These are phyloP conservation scores for Caradrina clavipalpis DNA, from an alignment of 2,888 invertebrate genomes.

Conservation along the genomic window DNA sequence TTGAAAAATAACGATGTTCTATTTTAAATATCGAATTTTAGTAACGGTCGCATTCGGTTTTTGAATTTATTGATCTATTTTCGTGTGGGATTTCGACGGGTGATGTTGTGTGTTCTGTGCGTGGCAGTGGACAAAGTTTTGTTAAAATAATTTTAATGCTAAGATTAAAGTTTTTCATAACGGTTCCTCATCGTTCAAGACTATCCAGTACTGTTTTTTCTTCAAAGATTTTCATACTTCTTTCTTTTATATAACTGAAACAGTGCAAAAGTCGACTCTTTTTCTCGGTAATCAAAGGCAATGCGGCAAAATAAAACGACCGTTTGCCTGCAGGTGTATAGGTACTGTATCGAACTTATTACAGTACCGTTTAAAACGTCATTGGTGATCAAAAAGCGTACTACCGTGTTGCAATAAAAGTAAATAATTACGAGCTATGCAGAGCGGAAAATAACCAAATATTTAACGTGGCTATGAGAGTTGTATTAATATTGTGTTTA, in stretches of 20 bases:
- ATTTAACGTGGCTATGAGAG: slow-evolving; percentile 67
- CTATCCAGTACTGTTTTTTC: slow-evolving; percentile 6
- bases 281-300: slow-evolving; percentile 25
- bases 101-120: slow-evolving; percentile 50
- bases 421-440: slow-evolving; percentile 73
- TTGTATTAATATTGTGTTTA: slow-evolving; percentile 56
- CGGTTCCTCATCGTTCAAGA: slow-evolving; percentile 24
- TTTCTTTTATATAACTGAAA: slow-evolving; percentile 7
- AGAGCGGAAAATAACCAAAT: slow-evolving; percentile 82
- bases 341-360: slow-evolving; percentile 55
- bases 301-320: slow-evolving; percentile 30
- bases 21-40: slow-evolving; percentile 59
- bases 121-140: slow-evolving; percentile 30
- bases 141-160: not conserved
- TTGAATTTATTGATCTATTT: slow-evolving; percentile 43
- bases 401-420: slow-evolving; percentile 68
- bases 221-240: not conserved
- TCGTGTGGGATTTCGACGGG: slow-evolving; percentile 15
- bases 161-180: not conserved
- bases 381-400: slow-evolving; percentile 81
- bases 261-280: not conserved
- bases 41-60: slow-evolving; percentile 51
- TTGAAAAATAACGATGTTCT: slow-evolving; percentile 62
- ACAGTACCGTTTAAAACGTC: slow-evolving; percentile 63
- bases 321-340: slow-evolving; percentile 37